A percentile compares a stretch with the other conserved stretches of the same genome.
These are phyloP conservation scores for Phocoena sinus DNA, from an alignment of 2,113 vertebrate genomes.

Conservation along the genomic window DNA sequence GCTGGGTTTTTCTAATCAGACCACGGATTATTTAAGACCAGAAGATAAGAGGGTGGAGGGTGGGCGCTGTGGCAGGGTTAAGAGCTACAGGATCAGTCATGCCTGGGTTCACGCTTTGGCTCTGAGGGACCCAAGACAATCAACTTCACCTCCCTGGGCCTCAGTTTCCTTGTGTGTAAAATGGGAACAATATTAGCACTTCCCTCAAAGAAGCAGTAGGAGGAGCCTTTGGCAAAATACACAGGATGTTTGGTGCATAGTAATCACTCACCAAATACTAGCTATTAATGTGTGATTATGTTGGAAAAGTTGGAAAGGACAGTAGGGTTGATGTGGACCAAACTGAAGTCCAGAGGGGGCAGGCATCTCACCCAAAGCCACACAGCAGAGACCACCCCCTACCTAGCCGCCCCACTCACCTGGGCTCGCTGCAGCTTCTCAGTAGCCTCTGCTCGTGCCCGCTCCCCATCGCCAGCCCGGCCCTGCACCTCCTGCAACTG, in stretches of 20 bases:
- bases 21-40: background rate
- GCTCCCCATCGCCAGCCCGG: conserved; percentile 83
- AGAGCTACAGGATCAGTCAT: background rate
- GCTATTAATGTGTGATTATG: background rate
- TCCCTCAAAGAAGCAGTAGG: background rate
- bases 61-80: background rate
- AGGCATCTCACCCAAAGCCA: background rate
- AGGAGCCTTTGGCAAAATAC: background rate
- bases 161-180: background rate
- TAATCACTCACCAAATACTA: background rate
- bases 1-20: background rate
- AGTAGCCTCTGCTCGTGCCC: conserved; percentile 81
- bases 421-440: conserved; percentile 87
- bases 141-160: background rate
- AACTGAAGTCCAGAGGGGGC: background rate
- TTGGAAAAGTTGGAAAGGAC: background rate
- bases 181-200: background rate
- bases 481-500: conserved; percentile 87
- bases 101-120: background rate
- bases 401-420: conserved; percentile 65
- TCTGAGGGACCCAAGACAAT: background rate
- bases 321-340: background rate
- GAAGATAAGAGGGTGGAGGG: background rate
- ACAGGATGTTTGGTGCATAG: background rate
- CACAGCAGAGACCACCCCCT: background rate